A percentile compares a stretch with the other conserved stretches of the same genome.
phyloP scores from a whole-genome alignment of 2,113 vertebrate species.

The Pluvianellus socialis region DNA sequence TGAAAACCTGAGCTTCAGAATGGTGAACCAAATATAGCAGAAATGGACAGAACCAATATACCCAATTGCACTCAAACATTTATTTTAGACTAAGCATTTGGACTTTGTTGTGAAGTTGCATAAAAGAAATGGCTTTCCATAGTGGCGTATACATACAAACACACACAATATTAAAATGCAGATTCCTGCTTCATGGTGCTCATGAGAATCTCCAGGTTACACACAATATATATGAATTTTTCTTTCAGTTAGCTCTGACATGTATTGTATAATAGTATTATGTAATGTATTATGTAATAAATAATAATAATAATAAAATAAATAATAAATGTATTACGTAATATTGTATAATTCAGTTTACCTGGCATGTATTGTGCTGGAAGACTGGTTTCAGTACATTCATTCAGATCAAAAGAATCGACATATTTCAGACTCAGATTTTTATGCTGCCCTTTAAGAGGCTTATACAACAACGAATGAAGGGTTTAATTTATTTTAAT shows the following conservation, averaged over 20 bases:
- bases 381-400: not conserved
- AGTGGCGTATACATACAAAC: not conserved
- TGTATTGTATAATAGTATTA: too few species aligned
- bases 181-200: not conserved
- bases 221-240: not conserved
- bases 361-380: not conserved
- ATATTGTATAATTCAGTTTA: too few species aligned
- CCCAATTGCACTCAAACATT: not conserved
- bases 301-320: too few species aligned
- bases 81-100: not conserved
- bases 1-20: not conserved
- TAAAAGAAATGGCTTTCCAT: not conserved
- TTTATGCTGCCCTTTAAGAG: not conserved
- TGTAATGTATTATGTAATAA: too few species aligned
- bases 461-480: not conserved
- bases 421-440: not conserved
- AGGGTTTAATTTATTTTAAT: not conserved
- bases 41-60: not conserved
- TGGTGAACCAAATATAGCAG: not conserved
- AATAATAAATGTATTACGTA: too few species aligned
- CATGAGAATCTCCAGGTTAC: not conserved
- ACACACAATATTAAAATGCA: not conserved
- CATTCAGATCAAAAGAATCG: not conserved
- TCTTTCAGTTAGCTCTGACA: not conserved
- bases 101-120: not conserved